phyloP scores from a whole-genome alignment of 2,113 vertebrate species.

The Butorides virescens region DNA sequence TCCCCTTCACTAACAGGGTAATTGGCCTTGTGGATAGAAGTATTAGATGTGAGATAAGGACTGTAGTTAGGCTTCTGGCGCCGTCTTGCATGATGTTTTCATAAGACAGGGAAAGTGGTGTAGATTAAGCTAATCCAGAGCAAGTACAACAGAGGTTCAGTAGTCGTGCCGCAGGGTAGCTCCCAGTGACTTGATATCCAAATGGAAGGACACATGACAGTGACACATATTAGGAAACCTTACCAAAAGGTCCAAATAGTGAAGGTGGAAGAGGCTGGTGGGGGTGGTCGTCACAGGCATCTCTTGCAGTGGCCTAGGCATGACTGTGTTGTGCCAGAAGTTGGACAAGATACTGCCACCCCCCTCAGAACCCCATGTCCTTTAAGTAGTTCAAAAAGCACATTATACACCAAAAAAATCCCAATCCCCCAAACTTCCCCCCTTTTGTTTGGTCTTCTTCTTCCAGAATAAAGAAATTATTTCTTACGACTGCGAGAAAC shows the following conservation, averaged over 20 bases:
- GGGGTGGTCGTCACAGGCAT: not conserved
- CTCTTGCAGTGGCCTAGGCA: not conserved
- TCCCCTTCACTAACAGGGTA: not conserved
- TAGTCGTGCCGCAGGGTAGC: not conserved
- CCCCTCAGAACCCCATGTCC: not conserved
- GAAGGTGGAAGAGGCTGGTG: not conserved
- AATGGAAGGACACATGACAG: not conserved
- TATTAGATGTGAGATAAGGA: conserved; percentile 15
- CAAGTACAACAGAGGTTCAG: not conserved
- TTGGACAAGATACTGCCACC: not conserved
- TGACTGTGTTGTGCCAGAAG: not conserved
- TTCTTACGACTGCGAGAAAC: not conserved
- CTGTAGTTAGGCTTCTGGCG: not conserved
- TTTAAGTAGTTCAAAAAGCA: not conserved
- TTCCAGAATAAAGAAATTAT: not conserved
- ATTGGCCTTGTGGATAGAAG: not conserved
- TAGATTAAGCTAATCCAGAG: not conserved
- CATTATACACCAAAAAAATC: not conserved
- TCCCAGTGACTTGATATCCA: not conserved
- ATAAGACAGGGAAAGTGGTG: not conserved
- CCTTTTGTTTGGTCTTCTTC: not conserved
- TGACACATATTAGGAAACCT: not conserved
- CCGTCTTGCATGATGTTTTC: not conserved
- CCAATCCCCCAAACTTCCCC: too few species aligned
- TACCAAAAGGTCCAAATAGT: not conserved